phyloP scores from a whole-genome alignment of 2,888 invertebrate species.

The Hemaris fuciformis region DNA sequence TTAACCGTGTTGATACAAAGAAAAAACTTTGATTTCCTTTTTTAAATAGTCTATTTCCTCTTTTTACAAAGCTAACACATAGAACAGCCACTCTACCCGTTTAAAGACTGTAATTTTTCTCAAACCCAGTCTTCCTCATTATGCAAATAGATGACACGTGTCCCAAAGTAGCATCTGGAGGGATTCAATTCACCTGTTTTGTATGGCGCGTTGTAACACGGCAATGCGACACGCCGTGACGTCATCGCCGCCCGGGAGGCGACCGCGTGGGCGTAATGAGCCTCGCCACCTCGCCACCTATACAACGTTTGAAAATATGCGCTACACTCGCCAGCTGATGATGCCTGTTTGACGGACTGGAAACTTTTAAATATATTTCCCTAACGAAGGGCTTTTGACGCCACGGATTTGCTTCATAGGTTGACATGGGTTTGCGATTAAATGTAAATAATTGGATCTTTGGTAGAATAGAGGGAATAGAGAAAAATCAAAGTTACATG shows the following conservation, averaged over 20 bases:
- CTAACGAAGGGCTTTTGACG: background rate
- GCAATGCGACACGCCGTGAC: slow-evolving; percentile 65
- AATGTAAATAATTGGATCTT: too few relatives aligned
- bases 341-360: background rate
- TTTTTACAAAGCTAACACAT: too few relatives aligned
- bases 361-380: background rate
- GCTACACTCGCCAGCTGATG: slow-evolving; percentile 10
- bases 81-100: too few relatives aligned
- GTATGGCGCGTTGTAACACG: slow-evolving; percentile 35
- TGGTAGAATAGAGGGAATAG: too few relatives aligned
- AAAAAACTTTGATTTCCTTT: too few relatives aligned
- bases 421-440: too few relatives aligned
- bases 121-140: background rate
- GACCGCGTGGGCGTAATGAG: slow-evolving; percentile 38
- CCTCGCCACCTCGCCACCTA: slow-evolving; percentile 21
- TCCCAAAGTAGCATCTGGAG: slow-evolving; percentile 17
- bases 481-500: too few relatives aligned
- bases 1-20: too few relatives aligned
- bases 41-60: too few relatives aligned
- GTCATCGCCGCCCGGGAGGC: slow-evolving; percentile 37
- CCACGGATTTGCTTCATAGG: background rate
- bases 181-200: slow-evolving; percentile 6
- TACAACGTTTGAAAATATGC: slow-evolving; percentile 13
- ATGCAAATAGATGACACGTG: background rate
- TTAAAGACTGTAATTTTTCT: too few relatives aligned